Conservation (phyloP, 2,797 vertebrate genomes). For the Okamejei kenojei region DNA sequence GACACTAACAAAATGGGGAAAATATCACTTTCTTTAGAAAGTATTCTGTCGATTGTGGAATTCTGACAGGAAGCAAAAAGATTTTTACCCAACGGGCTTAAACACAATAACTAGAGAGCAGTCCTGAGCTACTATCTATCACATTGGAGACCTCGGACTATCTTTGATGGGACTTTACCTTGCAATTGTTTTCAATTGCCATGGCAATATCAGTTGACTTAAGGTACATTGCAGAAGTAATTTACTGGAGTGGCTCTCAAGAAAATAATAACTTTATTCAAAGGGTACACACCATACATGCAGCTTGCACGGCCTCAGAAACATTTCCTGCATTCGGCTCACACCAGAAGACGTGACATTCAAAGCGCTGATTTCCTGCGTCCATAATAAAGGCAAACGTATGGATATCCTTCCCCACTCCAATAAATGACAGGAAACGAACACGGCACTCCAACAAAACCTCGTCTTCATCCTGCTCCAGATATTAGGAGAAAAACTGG, state of each 20-base stretch:
- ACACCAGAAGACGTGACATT: constrained; percentile 93
- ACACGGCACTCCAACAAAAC: constrained; percentile 89
- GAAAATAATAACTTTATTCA: background rate
- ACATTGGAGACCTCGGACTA: too few species aligned
- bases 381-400: constrained; percentile 97
- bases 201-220: background rate
- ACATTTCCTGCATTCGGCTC: constrained; percentile 87
- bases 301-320: constrained; percentile 91
- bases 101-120: too few species aligned
- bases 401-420: constrained; percentile 84
- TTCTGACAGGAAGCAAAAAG: too few species aligned
- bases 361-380: constrained; percentile 87
- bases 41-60: too few species aligned
- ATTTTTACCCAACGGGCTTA: too few species aligned
- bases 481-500: background rate
- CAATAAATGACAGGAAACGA: constrained; percentile 95
- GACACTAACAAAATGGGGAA: too few species aligned
- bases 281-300: constrained; percentile 80
- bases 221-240: background rate
- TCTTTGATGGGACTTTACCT: too few species aligned
- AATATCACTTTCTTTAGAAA: too few species aligned
- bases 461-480: constrained; percentile 76
- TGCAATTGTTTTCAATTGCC: background rate
- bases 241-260: constrained; percentile 41
- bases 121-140: too few species aligned